A percentile compares a stretch with the other conserved stretches of the same genome.
Conservation (phyloP, 2,113 vertebrate genomes). For the Chaetops frenatus region DNA sequence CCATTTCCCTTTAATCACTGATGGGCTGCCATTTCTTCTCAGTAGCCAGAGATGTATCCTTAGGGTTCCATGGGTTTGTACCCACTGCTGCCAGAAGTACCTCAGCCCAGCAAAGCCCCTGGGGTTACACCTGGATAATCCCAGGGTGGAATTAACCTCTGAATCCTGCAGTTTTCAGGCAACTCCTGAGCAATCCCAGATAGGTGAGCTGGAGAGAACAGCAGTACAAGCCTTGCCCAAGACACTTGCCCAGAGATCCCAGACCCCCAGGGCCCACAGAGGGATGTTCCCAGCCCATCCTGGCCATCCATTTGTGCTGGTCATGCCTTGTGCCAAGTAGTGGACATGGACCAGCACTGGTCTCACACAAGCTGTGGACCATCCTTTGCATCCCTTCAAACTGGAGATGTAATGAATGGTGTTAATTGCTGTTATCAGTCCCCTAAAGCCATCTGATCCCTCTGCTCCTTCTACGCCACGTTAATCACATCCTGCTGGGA, state of each 20-base stretch:
- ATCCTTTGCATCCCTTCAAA: not conserved
- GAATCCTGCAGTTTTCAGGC: not conserved
- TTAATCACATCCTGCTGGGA: not conserved
- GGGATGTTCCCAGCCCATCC: not conserved
- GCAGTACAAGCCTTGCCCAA: not conserved
- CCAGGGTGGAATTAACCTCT: rapidly evolving
- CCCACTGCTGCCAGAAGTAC: not conserved
- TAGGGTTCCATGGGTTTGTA: not conserved
- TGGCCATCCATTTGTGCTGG: not conserved
- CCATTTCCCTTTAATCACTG: not conserved
- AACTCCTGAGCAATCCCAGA: not conserved
- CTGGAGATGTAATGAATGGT: not conserved
- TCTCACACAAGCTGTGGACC: not conserved
- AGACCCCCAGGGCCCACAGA: not conserved
- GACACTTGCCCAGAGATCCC: not conserved
- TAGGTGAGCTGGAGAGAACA: not conserved
- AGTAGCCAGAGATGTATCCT: not conserved
- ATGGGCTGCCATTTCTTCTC: not conserved
- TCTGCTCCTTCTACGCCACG: not conserved
- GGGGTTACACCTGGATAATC: not conserved
- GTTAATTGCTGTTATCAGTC: not conserved
- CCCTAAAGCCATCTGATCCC: not conserved
- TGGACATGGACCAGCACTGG: not conserved
- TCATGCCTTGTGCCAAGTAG: not conserved
- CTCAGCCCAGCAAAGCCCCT: not conserved